Evolutionary conservation across 1,140 invertebrate genomes (phyloP).

Genomic region (Halesus radiatus): DNA sequence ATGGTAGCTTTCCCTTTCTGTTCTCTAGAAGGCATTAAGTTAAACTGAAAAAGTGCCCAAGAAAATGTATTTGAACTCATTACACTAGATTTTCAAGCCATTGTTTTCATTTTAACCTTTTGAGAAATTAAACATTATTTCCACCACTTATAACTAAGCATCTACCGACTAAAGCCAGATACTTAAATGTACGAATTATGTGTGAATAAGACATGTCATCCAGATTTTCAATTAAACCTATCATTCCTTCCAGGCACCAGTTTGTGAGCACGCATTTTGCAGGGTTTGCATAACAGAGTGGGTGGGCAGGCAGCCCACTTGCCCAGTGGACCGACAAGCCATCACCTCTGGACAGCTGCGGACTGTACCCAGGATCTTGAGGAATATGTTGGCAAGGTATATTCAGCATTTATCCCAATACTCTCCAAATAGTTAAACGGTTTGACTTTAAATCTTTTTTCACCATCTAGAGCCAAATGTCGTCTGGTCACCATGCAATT

Average conservation of each 20-base stretch:
- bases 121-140: not conserved
- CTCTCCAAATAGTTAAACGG: too few species aligned
- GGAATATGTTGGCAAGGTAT: slow-evolving; percentile 88
- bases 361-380: slow-evolving; percentile 91
- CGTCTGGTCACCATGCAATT: too few species aligned
- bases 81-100: too few species aligned
- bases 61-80: too few species aligned
- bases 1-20: too few species aligned
- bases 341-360: slow-evolving; percentile 89
- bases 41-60: too few species aligned
- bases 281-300: slow-evolving; percentile 94
- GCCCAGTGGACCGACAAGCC: slow-evolving; percentile 91
- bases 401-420: not conserved
- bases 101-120: too few species aligned
- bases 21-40: too few species aligned
- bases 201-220: not conserved
- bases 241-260: slow-evolving; percentile 80
- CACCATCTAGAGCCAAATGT: too few species aligned
- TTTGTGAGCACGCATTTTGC: slow-evolving; percentile 97
- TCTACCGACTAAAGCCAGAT: not conserved
- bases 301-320: slow-evolving; percentile 92
- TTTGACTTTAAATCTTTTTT: too few species aligned
- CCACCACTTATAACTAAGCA: not conserved
- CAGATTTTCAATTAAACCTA: not conserved
- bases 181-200: not conserved